Evolutionary conservation across 30 jellyfish, hydroid and myxozoan genomes (phyloP), one percentile per base, ranked within the genome.

Genomic region (Cassiopea andromeda): DNA sequence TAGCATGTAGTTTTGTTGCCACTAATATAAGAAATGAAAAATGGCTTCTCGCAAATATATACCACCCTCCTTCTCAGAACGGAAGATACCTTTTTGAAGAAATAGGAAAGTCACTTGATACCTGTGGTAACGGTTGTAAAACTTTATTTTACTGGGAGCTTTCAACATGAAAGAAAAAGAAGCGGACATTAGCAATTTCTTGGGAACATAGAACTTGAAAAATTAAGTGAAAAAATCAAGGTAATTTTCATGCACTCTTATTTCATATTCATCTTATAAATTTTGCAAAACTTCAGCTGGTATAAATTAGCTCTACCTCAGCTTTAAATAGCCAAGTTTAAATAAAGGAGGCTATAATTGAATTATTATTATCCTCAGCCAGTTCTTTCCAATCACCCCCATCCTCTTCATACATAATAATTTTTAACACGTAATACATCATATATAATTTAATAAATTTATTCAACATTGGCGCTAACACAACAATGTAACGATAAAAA

Each of bases 51-150:
- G 60, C 73, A 17, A 59, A 43, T 48, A 57, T 80, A 18, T 89
- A 89, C 66, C 91, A 93, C 49, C 89, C 83, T 17, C 96, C 87
- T 45, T 54, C 71, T 8, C 87, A 80, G 75, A 46, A 46, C 12
- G 16, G 77, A 46, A 67, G 68, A 68, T 78, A 79, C 61, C 79
- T 89, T 61, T 80, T 89, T 69, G 87, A 80, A 47, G 96, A 89
- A 72, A 69, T 89, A 2, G 78, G 77, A 18, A 89, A 89, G 73
- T 72, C 66, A 50, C 89, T 89, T 17, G 96, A 89, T 58, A 7
- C 48, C 48, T 89, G 82, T 74, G 44, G 85, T 27, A 69, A 61
- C 17, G 61, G 69, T 6, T 80, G 79, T 80, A 93, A 89, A 89
- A 89, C 64, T 10, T 54, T 10, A 54, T 45, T n/a, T 18, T 72